A percentile compares a stretch with the other conserved stretches of the same genome.
These are phyloP conservation scores for Luidia sarsii DNA, from an alignment of 53 echinoderm and acorn worm species.

Conservation along the genomic window DNA sequence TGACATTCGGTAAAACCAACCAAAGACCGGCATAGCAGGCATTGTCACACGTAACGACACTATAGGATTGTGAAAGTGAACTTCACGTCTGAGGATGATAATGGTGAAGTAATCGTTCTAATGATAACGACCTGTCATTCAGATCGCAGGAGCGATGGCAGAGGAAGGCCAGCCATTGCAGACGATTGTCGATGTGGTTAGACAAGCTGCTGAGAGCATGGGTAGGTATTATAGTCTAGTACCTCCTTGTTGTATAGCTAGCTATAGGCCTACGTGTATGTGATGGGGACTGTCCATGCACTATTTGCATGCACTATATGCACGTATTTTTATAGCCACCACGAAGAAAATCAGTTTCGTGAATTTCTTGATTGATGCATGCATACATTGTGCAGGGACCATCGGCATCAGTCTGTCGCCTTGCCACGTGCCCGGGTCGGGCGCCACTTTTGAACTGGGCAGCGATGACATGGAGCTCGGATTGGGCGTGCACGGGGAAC, in stretches of 20 bases:
- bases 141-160: slow-evolving; percentile 73
- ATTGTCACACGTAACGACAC: too few species aligned
- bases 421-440: slow-evolving; percentile 69
- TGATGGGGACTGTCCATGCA: too few species aligned
- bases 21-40: too few species aligned
- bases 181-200: slow-evolving; percentile 47
- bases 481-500: slow-evolving; percentile 70
- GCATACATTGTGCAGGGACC: slow-evolving; percentile 50
- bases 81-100: background rate
- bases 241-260: too few species aligned
- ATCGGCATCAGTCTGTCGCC: slow-evolving; percentile 65
- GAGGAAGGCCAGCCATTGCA: slow-evolving; percentile 48
- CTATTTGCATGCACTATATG: too few species aligned
- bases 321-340: too few species aligned
- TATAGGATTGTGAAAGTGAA: background rate
- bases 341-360: too few species aligned
- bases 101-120: too few species aligned
- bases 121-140: too few species aligned
- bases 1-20: too few species aligned
- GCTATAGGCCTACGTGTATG: too few species aligned
- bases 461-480: slow-evolving; percentile 71
- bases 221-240: slow-evolving; percentile 34
- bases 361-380: too few species aligned
- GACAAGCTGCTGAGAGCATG: slow-evolving; percentile 43
- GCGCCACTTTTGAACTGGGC: slow-evolving; percentile 58